Evolutionary conservation across 2,113 vertebrate genomes (phyloP), one percentile per base, ranked within the genome.

Genomic region (Trichechus manatus): DNA sequence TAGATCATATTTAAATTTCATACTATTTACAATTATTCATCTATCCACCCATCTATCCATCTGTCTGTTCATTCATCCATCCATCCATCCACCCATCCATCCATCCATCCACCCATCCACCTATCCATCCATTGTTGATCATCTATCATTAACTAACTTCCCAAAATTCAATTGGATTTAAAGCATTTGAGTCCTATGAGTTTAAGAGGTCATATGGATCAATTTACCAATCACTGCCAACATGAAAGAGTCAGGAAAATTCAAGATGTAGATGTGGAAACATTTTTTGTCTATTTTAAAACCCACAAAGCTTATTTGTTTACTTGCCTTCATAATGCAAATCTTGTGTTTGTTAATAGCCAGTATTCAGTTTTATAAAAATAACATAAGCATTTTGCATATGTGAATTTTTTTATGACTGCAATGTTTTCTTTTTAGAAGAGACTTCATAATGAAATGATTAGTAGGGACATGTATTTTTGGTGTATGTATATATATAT

Each of bases 281-380:
- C 36, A 63, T 63, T 56, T 90, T 97, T 93, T 96, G 77, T 91
- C 61, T 92, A 94, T 89, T 91, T 80, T 77, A 80, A 97, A 92
- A 59, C 68, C 66, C 66, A 77, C 29, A 82, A 81, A 97, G 36
- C 25, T 70, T 88, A 5, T 53, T 89, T 95, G 63, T 94, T 97
- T 96, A 74, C 56, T 93, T 94, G 29, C 36, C 91, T 22, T 94
- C 63, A 39, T 80, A 94, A 92, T 96, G 78, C 47, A 98, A 86
- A 79, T 94, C n/a, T 95, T 87, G 0, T 83, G 39, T 95, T 94
- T 94, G 53, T 82, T 95, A 95, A 90, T 93, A 77, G 53, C 31
- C 1, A 90, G 56, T 75, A 70, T 70, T 6, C 19, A 88, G 87
- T 97, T 97, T 95, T 93, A 6, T 94, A 70, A 93, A 94, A 4